Percentiles rank a stretch among this genome's conserved stretches.
Conservation (phyloP, 2,888 invertebrate species). For the Hirtodrosophila alboralis region DNA sequence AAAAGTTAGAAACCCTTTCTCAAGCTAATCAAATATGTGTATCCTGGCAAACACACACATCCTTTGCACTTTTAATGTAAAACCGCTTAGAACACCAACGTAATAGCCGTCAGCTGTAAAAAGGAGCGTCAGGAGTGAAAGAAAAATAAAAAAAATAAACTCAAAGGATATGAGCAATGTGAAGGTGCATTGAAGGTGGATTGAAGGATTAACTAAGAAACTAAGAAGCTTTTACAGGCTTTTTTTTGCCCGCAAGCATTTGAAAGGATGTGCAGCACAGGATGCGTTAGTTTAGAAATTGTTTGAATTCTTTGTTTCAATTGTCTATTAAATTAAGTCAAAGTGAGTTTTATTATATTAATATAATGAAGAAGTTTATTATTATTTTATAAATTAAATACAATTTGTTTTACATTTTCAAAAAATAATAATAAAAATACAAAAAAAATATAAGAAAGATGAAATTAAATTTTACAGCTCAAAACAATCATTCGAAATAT, state of each 20-base stretch:
- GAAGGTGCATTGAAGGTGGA: constrained; percentile 20
- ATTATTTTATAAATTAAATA: too few species aligned
- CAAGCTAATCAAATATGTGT: constrained; percentile 11
- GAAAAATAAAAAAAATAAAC: constrained; percentile 1
- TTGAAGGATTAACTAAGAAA: constrained; percentile 41
- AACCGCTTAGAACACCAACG: constrained; percentile 30
- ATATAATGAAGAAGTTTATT: too few species aligned
- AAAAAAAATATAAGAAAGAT: too few species aligned
- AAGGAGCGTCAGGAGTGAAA: background rate
- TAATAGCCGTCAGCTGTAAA: constrained; percentile 12
- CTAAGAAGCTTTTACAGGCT: constrained; percentile 47
- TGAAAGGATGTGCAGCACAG: background rate
- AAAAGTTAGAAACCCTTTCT: too few species aligned
- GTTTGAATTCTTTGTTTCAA: background rate
- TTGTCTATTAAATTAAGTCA: too few species aligned
- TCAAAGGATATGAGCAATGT: constrained; percentile 1
- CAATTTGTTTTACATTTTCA: too few species aligned
- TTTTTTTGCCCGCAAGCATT: constrained; percentile 8
- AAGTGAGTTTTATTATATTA: too few species aligned
- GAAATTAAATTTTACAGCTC: too few species aligned
- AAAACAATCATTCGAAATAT: too few species aligned
- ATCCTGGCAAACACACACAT: constrained; percentile 15
- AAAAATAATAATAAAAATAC: too few species aligned
- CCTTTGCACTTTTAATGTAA: constrained; percentile 24
- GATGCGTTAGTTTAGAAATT: background rate